Evolutionary conservation across 2,888 invertebrate species (phyloP), one percentile per base, ranked within the genome.

Genomic region (Drosophila meridiana): DNA sequence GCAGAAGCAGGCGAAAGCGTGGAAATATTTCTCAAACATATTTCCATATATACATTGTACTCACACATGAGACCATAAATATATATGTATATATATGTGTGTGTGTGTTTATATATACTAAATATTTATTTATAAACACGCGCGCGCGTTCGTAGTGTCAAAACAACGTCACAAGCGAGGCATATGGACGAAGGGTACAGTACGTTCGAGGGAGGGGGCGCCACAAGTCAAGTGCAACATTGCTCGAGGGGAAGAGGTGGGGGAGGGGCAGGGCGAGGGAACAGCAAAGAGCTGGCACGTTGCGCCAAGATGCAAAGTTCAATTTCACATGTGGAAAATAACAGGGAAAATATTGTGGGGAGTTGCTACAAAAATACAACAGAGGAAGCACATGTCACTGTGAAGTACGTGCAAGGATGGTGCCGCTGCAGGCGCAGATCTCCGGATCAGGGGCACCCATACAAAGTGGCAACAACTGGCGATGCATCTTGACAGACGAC

Each of bases 261-360:
- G 5, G 38, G 4, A 4, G 4, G 38, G 2, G 3, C 9, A 0
- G 38, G 11, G 4, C 4, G 38, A 6, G 14, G 40, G 34, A 34
- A 58, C 58, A 71, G 75, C 64, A 78, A 76, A 40, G n/a, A 56
- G 87, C 55, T 72, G 71, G 69, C 82, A 83, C 79, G 77, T 77
- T 79, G 89, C 78, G 73, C 69, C 87, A 87, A 89, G 85, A 87
- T 90, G 89, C 87, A 87, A 87, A 87, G 87, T 87, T 87, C 87
- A 87, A 83, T 87, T 87, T 86, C 89, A 90, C 89, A 85, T 85
- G 89, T 89, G 83, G 85, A 89, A 85, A 82, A 89, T 78, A 87
- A 71, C 79, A 87, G 75, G 69, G 66, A 62, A 75, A 74, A 78
- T 73, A 75, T 68, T 67, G 71, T 66, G 60, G 70, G 60, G 52